Base-by-base conservation (phyloP, 2,888 invertebrate genomes). In the Theodoxus fluviatilis region DNA sequence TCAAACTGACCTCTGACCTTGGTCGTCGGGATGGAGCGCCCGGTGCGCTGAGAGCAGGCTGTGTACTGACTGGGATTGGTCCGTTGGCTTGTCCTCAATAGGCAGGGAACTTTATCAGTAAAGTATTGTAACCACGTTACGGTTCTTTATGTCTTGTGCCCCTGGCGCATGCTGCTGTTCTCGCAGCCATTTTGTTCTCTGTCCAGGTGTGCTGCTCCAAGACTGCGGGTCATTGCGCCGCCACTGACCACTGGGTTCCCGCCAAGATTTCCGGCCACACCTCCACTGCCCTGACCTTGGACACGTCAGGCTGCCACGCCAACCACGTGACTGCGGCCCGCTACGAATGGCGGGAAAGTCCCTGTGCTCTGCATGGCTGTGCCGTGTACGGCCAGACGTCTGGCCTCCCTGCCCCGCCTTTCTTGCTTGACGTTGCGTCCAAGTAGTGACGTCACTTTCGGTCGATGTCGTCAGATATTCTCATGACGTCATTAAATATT, bases 331-430 rank as follows among this genome's bases (percentile, higher is more conserved):
- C 71, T 33, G 80, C 75, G 25, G 22, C 80, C 35, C 76, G 80
- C 3, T 80, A 80, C 64, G 75, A 73, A 2, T 80, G 80, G 80
- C 68, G 75, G 18, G 76, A 75, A 37, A 73, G 73, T 3, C 80
- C 80, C 0, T 80, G 80, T 61, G 35, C 28, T 0, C 75, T 74
- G 57, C 72, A 74, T 52, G 40, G 55, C 9, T 79, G 78, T 68
- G 72, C 76, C 18, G 73, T 79, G 12, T 79, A 79, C 66, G 75
- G 68, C n/a, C 63, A 59, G 9, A 72, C 71, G 25, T 75, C 73
- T 43, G 70, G 67, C 22, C 70, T 79, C 15, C 79, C 79, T 9
- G 76, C 75, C 1, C 74, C 78, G 15, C 76, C 76, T n/a, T 76
- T 70, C 64, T 37, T 71, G 7, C 25, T 33, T 31, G 33, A 59